Percentiles rank a stretch among this genome's conserved stretches.
These are phyloP conservation scores for Sphinx pinastri DNA, from an alignment of 2,888 invertebrate genomes.

Conservation along the genomic window DNA sequence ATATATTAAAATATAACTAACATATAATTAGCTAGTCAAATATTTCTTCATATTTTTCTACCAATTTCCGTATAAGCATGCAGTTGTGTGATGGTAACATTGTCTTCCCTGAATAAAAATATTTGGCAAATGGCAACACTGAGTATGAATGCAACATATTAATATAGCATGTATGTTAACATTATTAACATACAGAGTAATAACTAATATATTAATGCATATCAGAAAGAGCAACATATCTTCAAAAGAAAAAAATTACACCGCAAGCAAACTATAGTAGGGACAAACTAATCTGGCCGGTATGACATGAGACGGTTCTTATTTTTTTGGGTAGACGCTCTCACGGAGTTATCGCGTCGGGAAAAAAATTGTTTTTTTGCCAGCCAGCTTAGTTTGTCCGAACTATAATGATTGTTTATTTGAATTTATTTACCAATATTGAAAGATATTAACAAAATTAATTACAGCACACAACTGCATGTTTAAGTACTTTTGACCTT, in stretches of 20 bases:
- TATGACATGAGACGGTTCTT: too few species aligned
- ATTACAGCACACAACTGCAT: slow-evolving; percentile 23
- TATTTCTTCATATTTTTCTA: slow-evolving; percentile 77
- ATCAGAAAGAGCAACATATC: slow-evolving; percentile 28
- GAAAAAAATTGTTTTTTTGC: too few species aligned
- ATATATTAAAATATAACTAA: slow-evolving; percentile 49
- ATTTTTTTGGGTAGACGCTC: too few species aligned
- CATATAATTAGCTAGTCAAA: slow-evolving; percentile 64
- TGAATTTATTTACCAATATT: not conserved
- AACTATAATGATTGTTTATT: not conserved
- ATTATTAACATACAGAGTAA: not conserved
- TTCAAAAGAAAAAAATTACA: not conserved
- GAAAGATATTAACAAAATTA: not conserved
- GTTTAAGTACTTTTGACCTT: slow-evolving; percentile 21
- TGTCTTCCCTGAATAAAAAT: slow-evolving; percentile 1
- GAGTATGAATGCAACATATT: not conserved
- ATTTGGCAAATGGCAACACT: slow-evolving; percentile 3
- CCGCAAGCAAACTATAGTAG: not conserved
- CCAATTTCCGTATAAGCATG: slow-evolving; percentile 62
- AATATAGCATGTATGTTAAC: not conserved
- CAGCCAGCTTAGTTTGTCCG: too few species aligned
- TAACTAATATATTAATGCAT: slow-evolving; percentile 1
- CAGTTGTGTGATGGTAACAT: slow-evolving; percentile 51
- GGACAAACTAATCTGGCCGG: too few species aligned
- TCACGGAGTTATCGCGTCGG: too few species aligned